Evolutionary conservation across 2,888 invertebrate species (phyloP), one percentile per base, ranked within the genome.

Genomic region (Pristionchus exspectatus): DNA sequence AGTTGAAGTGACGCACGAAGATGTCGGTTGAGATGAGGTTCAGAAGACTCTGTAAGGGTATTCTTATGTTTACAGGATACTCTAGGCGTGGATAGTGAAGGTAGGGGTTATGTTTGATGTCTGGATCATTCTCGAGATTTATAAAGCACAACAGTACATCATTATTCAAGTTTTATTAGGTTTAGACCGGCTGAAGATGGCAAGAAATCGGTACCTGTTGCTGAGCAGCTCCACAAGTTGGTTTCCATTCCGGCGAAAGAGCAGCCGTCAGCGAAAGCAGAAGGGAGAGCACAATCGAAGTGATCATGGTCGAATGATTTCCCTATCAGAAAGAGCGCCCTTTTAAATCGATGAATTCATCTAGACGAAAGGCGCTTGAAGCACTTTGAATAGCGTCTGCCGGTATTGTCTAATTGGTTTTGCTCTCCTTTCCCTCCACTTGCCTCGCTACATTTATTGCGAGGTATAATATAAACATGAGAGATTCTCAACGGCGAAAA

Each of bases 1-100:
- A 44, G 81, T 44, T 81, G 81, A 81, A 44, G 27, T 81, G 81
- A 44, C 81, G 81, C 2, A 50, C 14, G 27, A 81, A n/a, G n/a
- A 81, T 50, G 27, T 81, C 81, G n/a, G 74, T 74, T 38, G 74
- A 74, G 38, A 74, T 21, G 74, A 38, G 74, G 7, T 74, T 33
- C 5, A 38, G 38, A 21, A 74, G 16, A n/a, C 74, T 74, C 50
- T 50, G 21, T 3, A 38, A 18, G 5, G 7, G 18, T 5, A 21
- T 74, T 14, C 24, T 38, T 2, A 5, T 16, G 5, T 21, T 16
- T 69, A 9, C 14, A 21, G 1, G 24, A 33, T 50, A 50, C 44
- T 33, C 2, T 30, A 0, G 21, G 12, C 27, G 10, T 7, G 4
- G 14, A 72, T 72, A 72, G 16, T 30, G 4, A 14, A 72, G 16